phyloP scores from a whole-genome alignment of 2,888 invertebrate species.

The Polydrusus pterygomalis region DNA sequence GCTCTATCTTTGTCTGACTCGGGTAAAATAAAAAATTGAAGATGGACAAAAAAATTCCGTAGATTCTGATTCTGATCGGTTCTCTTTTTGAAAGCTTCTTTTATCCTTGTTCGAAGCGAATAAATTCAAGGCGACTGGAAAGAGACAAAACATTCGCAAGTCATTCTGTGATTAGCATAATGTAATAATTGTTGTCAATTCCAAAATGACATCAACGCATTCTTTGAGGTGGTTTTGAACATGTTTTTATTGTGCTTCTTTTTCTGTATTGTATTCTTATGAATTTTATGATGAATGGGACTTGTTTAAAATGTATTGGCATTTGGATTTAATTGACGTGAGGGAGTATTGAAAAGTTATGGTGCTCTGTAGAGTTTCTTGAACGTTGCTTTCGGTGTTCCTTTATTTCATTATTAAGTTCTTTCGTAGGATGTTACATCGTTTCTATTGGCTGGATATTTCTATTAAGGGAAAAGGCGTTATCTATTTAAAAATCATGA shows the following conservation, averaged over 20 bases:
- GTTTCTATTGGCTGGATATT: too few species aligned
- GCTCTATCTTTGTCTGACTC: conserved; percentile 1
- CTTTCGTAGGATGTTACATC: too few species aligned
- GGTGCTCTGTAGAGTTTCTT: not conserved
- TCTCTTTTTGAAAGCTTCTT: conserved; percentile 36
- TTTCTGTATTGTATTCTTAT: conserved; percentile 12
- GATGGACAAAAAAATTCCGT: conserved; percentile 17
- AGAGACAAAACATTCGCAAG: conserved; percentile 60
- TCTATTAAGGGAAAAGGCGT: not conserved
- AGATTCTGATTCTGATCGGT: conserved; percentile 38
- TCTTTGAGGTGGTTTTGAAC: conserved; percentile 16
- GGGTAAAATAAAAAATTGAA: conserved; percentile 3
- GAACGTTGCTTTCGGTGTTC: too few species aligned
- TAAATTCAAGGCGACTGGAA: conserved; percentile 32
- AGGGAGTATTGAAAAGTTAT: conserved; percentile 7
- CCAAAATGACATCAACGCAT: conserved; percentile 30
- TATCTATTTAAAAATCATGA: not conserved
- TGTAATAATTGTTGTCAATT: conserved; percentile 67
- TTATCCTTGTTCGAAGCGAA: conserved; percentile 56
- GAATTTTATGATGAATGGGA: not conserved
- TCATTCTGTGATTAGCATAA: conserved; percentile 68
- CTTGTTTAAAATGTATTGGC: conserved; percentile 18
- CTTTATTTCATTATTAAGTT: too few species aligned
- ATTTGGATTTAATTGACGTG: conserved; percentile 19
- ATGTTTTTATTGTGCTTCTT: conserved; percentile 29